Base-by-base conservation (phyloP, 2,113 vertebrate genomes). In the Passer montanus region DNA sequence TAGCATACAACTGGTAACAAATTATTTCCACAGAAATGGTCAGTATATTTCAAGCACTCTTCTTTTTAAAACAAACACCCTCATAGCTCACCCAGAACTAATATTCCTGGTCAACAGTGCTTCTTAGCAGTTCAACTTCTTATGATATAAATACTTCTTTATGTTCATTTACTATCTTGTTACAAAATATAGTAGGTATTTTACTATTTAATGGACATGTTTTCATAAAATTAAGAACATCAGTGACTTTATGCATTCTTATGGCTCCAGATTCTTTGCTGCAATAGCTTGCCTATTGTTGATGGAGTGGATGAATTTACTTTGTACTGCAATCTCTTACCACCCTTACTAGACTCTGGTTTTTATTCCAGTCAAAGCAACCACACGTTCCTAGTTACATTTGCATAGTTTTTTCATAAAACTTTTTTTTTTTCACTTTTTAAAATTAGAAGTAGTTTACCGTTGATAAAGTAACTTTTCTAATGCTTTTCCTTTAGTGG, bases 321-420 rank as follows among this genome's bases (percentile, higher is more conserved):
- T 30, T 43, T n/a, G n/a, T 55, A 19, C 9, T 72, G 14, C 22
- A 53, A 2, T 31, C 9, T 64, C 4, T 60, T 44, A 2, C 12
- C 0, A 3, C 30, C 53, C 11, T 13, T 60, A 11, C 13, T 26
- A 49, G 33, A 50, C 37, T 31, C 13, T 20, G 2, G 1, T 41
- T 77, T 81, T 66, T 52, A 35, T 80, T 74, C 27, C 13, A 46
- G 28, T 80, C 39, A 81, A 41, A 78, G 35, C 47, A 89, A 55
- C 15, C 11, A 30, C 9, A 35, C 28, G 12, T 67, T 52, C 23
- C 8, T 77, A 28, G 14, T 76, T 80, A 33, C 4, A 13, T 23
- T 62, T 56, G 20, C 33, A 44, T 11, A 9, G 3, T 18, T 87
- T 66, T 60, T 87, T 63, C 5, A 41, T 28, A 44, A n/a, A 56